Conservation (phyloP, 2,797 vertebrate genomes). For the Chromis chromis region DNA sequence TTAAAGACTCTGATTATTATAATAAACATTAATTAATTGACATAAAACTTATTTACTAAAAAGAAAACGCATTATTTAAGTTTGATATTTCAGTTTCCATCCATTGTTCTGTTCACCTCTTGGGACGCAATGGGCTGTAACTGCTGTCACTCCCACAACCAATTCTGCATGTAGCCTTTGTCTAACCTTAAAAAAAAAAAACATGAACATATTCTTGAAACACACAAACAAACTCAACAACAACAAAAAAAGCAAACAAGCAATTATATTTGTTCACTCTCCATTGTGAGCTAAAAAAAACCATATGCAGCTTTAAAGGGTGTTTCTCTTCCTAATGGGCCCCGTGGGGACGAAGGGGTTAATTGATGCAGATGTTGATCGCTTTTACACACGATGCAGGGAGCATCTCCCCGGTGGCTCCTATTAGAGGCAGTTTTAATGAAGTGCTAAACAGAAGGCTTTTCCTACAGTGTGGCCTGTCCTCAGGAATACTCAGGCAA, state of each 20-base stretch:
- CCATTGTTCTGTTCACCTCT: neutral
- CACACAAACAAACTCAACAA: slow-evolving; percentile 75
- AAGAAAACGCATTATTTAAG: slow-evolving; percentile 10
- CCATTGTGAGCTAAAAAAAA: slow-evolving; percentile 88
- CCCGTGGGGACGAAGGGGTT: slow-evolving; percentile 88
- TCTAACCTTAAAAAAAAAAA: slow-evolving; percentile 32
- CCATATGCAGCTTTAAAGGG: slow-evolving; percentile 90
- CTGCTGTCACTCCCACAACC: slow-evolving; percentile 8
- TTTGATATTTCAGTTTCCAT: neutral
- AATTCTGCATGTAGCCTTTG: slow-evolving; percentile 23
- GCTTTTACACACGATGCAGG: slow-evolving; percentile 87
- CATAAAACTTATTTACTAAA: neutral
- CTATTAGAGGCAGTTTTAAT: slow-evolving; percentile 93
- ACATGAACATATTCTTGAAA: slow-evolving; percentile 46
- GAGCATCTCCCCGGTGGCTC: slow-evolving; percentile 89
- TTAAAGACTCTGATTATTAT: slow-evolving; percentile 7
- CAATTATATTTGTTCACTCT: slow-evolving; percentile 82
- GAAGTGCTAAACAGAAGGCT: slow-evolving; percentile 92
- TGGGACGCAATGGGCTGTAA: neutral
- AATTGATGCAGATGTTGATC: slow-evolving; percentile 97
- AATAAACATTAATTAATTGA: slow-evolving; percentile 7
- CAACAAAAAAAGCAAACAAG: slow-evolving; percentile 81
- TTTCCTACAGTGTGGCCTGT: slow-evolving; percentile 83
- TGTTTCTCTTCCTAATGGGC: slow-evolving; percentile 90
- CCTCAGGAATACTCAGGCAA: slow-evolving; percentile 78